These are phyloP conservation scores for Pollenia amentaria DNA, from an alignment of 2,888 invertebrate species.

Conservation along the genomic window DNA sequence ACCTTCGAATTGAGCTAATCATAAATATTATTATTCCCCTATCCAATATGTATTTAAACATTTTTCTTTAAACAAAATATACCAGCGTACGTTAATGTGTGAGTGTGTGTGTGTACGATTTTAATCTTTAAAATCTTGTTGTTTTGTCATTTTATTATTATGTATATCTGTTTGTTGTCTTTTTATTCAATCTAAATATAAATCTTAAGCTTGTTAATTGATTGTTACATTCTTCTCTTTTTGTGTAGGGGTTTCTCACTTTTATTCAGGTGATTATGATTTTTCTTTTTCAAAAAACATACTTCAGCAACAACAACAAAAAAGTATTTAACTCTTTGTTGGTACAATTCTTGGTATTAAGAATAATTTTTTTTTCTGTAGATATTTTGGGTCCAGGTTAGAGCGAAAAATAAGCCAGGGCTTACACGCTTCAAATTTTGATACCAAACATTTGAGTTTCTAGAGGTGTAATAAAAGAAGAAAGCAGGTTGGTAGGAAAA, in stretches of 20 bases:
- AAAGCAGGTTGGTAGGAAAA: no score
- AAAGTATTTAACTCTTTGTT: conserved; percentile 60
- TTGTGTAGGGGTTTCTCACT: conserved; percentile 70
- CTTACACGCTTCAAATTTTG: no score
- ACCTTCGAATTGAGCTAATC: no score
- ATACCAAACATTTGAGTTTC: no score
- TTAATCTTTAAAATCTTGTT: conserved; percentile 69
- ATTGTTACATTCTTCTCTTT: conserved; percentile 79
- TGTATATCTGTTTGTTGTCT: conserved; percentile 56
- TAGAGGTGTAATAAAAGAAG: no score
- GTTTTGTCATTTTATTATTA: conserved; percentile 69
- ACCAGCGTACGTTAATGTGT: neutral
- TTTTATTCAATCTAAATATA: conserved; percentile 64
- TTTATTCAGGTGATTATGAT: conserved; percentile 62
- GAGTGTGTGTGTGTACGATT: conserved; percentile 13
- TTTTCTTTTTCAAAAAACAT: conserved; percentile 2
- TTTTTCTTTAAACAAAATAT: neutral
- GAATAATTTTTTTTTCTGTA: neutral
- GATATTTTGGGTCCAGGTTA: neutral
- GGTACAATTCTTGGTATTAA: conserved; percentile 59
- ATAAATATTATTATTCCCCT: neutral
- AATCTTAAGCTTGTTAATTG: conserved; percentile 80
- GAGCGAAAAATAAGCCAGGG: conserved; percentile 3
- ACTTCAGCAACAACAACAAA: conserved; percentile 13
- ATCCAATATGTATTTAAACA: conserved; percentile 8